Conservation (phyloP, 2,113 vertebrate species). For the Callaeas wilsoni region DNA sequence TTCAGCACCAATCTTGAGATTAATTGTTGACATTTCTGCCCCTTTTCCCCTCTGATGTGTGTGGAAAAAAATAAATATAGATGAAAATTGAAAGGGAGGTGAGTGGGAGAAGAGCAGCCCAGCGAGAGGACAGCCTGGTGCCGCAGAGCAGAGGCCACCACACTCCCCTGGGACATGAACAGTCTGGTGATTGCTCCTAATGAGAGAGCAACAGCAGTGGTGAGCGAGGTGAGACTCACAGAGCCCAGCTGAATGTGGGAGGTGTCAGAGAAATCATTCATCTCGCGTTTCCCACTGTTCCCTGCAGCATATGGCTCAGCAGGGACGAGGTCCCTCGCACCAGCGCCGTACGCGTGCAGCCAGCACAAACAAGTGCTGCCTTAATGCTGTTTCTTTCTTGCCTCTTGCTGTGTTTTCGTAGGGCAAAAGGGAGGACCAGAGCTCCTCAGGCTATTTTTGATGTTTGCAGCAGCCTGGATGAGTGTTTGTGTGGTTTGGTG, state of each 20-base stretch:
- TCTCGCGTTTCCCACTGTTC: not conserved
- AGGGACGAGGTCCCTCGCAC: fast-evolving
- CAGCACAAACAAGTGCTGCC: not conserved
- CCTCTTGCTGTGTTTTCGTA: not conserved
- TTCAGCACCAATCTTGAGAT: not conserved
- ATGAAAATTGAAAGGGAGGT: not conserved
- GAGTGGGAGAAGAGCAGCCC: not conserved
- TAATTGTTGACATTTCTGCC: not conserved
- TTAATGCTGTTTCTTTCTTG: not conserved
- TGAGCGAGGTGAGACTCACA: not conserved
- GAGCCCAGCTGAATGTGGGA: not conserved
- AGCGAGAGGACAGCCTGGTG: not conserved
- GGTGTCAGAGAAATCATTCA: not conserved
- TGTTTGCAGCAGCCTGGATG: not conserved
- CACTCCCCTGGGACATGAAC: not conserved
- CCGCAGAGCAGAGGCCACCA: not conserved
- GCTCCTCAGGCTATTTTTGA: not conserved
- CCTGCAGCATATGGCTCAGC: not conserved
- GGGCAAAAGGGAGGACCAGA: not conserved
- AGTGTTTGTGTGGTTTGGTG: not conserved
- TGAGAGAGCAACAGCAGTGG: not conserved
- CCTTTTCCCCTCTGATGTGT: not conserved
- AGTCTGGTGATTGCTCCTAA: not conserved
- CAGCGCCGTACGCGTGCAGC: fast-evolving
- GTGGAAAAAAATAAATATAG: not conserved